A percentile compares a stretch with the other conserved stretches of the same genome.
Evolutionary conservation across 1,140 invertebrate species (phyloP).

Genomic region (Planococcus citri): DNA sequence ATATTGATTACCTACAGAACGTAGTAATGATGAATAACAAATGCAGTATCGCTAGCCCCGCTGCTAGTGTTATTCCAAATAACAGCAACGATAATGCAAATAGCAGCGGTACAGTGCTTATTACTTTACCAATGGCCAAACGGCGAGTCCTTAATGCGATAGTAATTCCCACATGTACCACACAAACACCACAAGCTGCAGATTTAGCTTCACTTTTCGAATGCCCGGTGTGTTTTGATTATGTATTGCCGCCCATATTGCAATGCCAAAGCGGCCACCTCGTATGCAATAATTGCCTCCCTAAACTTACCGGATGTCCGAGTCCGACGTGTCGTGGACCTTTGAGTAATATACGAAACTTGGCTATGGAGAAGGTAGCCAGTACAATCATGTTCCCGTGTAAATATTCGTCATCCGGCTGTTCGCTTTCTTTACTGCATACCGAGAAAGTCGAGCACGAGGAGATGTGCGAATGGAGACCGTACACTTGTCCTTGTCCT

Average conservation of each 20-base stretch:
- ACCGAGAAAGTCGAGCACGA: constrained; percentile 97
- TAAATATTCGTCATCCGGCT: constrained; percentile 95
- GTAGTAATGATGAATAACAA: constrained; percentile 1
- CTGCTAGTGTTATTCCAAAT: constrained; percentile 13
- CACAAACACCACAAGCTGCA: constrained; percentile 39
- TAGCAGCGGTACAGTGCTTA: not conserved
- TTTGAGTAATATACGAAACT: constrained; percentile 89
- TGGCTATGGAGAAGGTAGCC: constrained; percentile 99
- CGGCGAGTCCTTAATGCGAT: constrained; percentile 8
- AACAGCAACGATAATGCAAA: not conserved
- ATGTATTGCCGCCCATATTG: constrained; percentile 91
- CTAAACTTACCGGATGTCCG: constrained; percentile 93
- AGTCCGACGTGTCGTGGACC: constrained; percentile 94
- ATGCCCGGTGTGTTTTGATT: constrained; percentile 99
- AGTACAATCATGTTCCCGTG: constrained; percentile 97
- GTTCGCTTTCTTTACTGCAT: constrained; percentile 79
- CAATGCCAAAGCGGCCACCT: constrained; percentile 80
- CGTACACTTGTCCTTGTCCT: constrained; percentile 95
- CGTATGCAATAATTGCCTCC: constrained; percentile 87
- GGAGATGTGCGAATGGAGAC: constrained; percentile 93
- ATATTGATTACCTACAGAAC: not conserved
- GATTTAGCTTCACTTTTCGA: constrained; percentile 94
- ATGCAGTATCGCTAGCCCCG: not conserved
- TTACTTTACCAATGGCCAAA: not conserved
- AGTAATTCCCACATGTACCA: not conserved